Evolutionary conservation across 2,797 vertebrate species (phyloP), one percentile per base, ranked within the genome.

Genomic region (Pitangus sulphuratus): DNA sequence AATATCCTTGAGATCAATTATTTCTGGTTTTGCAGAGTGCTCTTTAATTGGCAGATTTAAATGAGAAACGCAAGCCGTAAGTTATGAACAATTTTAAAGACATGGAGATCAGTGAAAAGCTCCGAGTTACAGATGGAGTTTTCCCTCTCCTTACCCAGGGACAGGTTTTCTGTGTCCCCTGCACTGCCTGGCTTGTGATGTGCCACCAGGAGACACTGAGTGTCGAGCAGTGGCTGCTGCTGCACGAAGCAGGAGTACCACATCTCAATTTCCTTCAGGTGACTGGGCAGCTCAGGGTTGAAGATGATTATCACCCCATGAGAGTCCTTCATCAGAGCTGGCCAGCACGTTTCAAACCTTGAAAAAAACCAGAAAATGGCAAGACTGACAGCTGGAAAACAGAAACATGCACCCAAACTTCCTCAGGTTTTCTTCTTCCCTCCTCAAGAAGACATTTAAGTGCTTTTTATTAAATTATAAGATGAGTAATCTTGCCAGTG

Each of bases 301-400:
- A 99, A 99, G 89, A 99, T 69, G 4, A 99, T 98, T 74, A 99
- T 98, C 45, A 99, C 98, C 0, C 99, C 99, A 0, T 98, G 98
- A 57, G 98, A 98, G 77, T 99, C 99, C 87, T 99, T 99, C 98
- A 99, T 98, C 90, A 99, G 94, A 51, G 99, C 98, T n/a, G 99
- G 99, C 99, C 99, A 99, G 97, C 99, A 99, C 6, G 98, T 98
- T 86, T 99, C 99, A 97, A 99, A 99, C 97, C 99, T 99, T 74
- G 53, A 65, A 90, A 87, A n/a, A 74, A 14, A 18, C 4, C 33
- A 70, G 37, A 40, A 66, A 83, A 81, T 15, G 11, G 48, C 37
- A 51, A 54, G 62, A 21, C 2, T 25, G 31, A 66, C 21, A 21
- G 37, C 40, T 54, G 45, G 51, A 54, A 37, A 87, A 56, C 39